Percentiles rank a stretch among this genome's conserved stretches.
Evolutionary conservation across 2,888 invertebrate genomes (phyloP).

Genomic region (Hanleya hanleyi): DNA sequence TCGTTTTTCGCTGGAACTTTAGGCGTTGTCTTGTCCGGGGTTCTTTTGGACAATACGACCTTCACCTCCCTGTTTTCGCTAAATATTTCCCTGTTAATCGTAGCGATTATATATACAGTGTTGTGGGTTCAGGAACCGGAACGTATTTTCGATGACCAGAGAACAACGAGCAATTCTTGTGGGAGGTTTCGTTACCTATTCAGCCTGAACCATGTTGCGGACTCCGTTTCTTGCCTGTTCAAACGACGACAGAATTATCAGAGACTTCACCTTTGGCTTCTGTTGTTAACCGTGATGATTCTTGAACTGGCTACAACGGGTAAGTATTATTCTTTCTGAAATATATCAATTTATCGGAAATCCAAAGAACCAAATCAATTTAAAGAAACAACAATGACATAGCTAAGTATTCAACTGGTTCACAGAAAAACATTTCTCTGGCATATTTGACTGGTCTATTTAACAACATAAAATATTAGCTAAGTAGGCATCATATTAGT

Average conservation of each 20-base stretch:
- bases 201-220: conserved; percentile 30
- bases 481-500: too few relatives aligned
- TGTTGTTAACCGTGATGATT: conserved; percentile 42
- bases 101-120: conserved; percentile 71
- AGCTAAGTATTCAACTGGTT: too few relatives aligned
- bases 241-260: conserved; percentile 40
- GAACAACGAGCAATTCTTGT: neutral
- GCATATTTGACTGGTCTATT: too few relatives aligned
- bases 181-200: neutral
- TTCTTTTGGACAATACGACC: conserved; percentile 77
- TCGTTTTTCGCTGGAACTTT: conserved; percentile 88
- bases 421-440: too few relatives aligned
- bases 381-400: too few relatives aligned
- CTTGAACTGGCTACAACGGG: conserved; percentile 51
- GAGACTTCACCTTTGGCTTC: conserved; percentile 35
- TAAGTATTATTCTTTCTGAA: too few relatives aligned
- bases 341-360: too few relatives aligned
- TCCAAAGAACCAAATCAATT: too few relatives aligned
- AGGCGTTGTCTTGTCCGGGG: conserved; percentile 87
- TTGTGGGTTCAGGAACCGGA: conserved; percentile 50
- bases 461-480: too few relatives aligned
- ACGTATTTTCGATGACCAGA: neutral
- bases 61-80: conserved; percentile 71
- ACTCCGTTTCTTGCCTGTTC: conserved; percentile 45
- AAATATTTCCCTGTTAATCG: conserved; percentile 58